A percentile compares a stretch with the other conserved stretches of the same genome.
These are phyloP conservation scores for Teleopsis dalmanni DNA, from an alignment of 1,140 invertebrate genomes.

Conservation along the genomic window DNA sequence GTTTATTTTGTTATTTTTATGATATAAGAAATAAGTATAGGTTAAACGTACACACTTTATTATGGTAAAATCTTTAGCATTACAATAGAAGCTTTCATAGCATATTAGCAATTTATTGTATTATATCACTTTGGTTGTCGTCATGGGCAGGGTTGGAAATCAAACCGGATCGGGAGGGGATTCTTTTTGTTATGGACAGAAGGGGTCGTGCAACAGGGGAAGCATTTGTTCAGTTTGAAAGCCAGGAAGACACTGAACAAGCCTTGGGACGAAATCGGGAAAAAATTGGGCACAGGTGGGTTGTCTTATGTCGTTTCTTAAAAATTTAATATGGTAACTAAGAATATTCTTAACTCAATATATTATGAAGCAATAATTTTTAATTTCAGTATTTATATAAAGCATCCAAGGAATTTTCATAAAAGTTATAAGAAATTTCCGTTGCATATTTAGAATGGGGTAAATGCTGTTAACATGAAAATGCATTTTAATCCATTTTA, in stretches of 20 bases:
- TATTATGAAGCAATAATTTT: no score
- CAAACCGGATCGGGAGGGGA: conserved; percentile 55
- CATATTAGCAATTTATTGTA: no score
- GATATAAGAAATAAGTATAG: neutral
- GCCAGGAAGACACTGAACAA: conserved; percentile 87
- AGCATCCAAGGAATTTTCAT: no score
- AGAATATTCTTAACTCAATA: no score
- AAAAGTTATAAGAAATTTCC: no score
- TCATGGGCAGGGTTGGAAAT: conserved; percentile 46
- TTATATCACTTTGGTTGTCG: conserved; percentile 44
- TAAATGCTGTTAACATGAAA: no score
- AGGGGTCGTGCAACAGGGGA: conserved; percentile 93
- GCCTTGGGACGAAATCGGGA: conserved; percentile 94
- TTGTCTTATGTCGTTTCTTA: conserved; percentile 44
- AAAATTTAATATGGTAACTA: neutral
- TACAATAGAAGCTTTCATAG: no score
- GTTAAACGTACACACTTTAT: neutral
- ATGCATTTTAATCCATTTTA: no score
- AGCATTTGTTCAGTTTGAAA: conserved; percentile 93
- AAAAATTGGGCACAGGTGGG: conserved; percentile 97
- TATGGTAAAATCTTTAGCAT: conserved; percentile 6
- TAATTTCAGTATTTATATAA: no score
- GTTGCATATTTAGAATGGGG: no score
- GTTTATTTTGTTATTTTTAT: conserved; percentile 1
- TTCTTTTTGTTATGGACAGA: conserved; percentile 77